phyloP scores from a whole-genome alignment of 1,140 invertebrate species.

The Whitmania pigra region DNA sequence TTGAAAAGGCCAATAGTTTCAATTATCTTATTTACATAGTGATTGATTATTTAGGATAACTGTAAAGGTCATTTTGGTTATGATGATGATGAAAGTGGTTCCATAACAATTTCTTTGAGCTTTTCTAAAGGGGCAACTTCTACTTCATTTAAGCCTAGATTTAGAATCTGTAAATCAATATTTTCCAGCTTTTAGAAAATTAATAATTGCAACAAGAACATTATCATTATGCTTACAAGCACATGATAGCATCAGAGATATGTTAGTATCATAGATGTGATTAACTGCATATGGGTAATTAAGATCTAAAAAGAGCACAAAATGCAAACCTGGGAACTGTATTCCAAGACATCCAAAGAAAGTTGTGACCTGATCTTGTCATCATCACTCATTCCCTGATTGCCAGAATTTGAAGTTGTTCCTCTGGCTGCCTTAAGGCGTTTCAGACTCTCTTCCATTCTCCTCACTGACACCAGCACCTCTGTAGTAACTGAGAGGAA shows the following conservation, averaged over 20 bases:
- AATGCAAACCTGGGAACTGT: slow-evolving; percentile 38
- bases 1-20: too few relatives aligned
- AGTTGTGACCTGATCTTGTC: slow-evolving; percentile 84
- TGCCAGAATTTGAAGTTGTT: slow-evolving; percentile 30
- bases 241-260: too few relatives aligned
- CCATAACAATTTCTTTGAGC: slow-evolving; percentile 1
- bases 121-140: neutral
- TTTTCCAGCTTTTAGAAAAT: neutral
- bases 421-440: slow-evolving; percentile 56
- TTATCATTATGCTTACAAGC: too few relatives aligned
- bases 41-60: too few relatives aligned
- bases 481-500: slow-evolving; percentile 68
- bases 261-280: too few relatives aligned
- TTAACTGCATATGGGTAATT: too few relatives aligned
- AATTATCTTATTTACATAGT: too few relatives aligned
- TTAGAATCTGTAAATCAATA: neutral
- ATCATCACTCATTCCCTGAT: slow-evolving; percentile 58
- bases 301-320: too few relatives aligned
- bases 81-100: slow-evolving; percentile 16
- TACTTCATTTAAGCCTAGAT: neutral
- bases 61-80: neutral
- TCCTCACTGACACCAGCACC: slow-evolving; percentile 78
- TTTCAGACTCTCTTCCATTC: slow-evolving; percentile 86
- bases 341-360: slow-evolving; percentile 62
- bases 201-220: neutral